phyloP scores from a whole-genome alignment of 2,888 invertebrate genomes.

The Troides helena region DNA sequence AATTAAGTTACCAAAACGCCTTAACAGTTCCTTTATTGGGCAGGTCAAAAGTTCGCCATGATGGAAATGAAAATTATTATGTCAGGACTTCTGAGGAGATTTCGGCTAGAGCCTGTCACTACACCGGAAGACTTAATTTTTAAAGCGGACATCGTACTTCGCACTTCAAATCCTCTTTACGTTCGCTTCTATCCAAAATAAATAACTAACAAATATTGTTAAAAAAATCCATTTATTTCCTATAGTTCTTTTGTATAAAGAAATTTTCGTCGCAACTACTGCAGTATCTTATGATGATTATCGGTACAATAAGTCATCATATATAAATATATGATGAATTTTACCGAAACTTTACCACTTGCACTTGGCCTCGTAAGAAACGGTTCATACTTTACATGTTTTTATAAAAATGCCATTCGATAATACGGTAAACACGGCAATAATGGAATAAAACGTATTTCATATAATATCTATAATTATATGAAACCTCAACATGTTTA shows the following conservation, averaged over 20 bases:
- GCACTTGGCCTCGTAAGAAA: no score
- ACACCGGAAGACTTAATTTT: conserved; percentile 53
- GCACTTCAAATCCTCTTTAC: conserved; percentile 46
- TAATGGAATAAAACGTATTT: no score
- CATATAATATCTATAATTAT: no score
- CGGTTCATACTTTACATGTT: no score
- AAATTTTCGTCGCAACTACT: no score
- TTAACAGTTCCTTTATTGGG: background rate
- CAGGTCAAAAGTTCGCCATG: conserved; percentile 75
- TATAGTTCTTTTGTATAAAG: background rate
- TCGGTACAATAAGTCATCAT: no score
- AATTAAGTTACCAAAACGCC: background rate
- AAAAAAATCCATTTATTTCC: background rate
- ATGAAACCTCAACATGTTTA: no score
- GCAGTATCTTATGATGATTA: no score
- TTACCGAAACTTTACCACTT: no score
- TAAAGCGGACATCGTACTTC: conserved; percentile 47
- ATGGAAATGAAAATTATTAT: conserved; percentile 73
- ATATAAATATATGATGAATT: no score
- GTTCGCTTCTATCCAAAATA: conserved; percentile 38
- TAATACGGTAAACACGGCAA: no score
- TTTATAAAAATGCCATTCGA: no score
- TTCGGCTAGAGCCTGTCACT: conserved; percentile 58
- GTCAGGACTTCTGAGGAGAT: conserved; percentile 65
- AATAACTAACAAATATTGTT: background rate